A percentile compares a stretch with the other conserved stretches of the same genome.
phyloP scores from a whole-genome alignment of 2,888 invertebrate genomes.

The Pristionchus entomophagus region DNA sequence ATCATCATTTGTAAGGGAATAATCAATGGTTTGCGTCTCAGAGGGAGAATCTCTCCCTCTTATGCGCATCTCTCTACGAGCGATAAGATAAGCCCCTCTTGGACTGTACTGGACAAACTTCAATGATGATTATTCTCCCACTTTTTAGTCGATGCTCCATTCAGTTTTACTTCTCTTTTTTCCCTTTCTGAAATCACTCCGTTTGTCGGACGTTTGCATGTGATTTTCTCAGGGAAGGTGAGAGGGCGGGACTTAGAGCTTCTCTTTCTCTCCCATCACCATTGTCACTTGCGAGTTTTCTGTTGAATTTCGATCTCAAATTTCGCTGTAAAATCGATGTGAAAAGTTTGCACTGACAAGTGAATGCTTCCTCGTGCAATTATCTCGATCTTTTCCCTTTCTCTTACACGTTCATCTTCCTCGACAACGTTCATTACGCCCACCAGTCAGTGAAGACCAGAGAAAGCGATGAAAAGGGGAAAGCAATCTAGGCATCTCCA shows the following conservation, averaged over 20 bases:
- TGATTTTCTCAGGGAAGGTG: neutral
- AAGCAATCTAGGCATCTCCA: neutral
- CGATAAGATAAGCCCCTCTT: conserved; percentile 1
- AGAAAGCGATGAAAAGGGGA: neutral
- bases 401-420: neutral
- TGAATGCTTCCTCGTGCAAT: too few species aligned
- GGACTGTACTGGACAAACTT: neutral
- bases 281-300: too few species aligned
- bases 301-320: too few species aligned
- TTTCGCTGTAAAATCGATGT: too few species aligned
- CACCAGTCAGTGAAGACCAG: neutral
- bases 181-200: neutral
- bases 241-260: too few species aligned
- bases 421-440: neutral
- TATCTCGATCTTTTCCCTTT: neutral
- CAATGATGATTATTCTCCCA: neutral
- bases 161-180: neutral
- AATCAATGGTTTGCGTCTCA: neutral
- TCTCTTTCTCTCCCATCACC: too few species aligned
- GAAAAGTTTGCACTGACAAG: too few species aligned
- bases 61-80: neutral
- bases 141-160: too few species aligned
- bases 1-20: neutral
- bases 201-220: neutral
- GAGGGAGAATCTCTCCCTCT: neutral